Conservation (phyloP, 2,797 vertebrate species). For the Crypturellus tataupa region DNA sequence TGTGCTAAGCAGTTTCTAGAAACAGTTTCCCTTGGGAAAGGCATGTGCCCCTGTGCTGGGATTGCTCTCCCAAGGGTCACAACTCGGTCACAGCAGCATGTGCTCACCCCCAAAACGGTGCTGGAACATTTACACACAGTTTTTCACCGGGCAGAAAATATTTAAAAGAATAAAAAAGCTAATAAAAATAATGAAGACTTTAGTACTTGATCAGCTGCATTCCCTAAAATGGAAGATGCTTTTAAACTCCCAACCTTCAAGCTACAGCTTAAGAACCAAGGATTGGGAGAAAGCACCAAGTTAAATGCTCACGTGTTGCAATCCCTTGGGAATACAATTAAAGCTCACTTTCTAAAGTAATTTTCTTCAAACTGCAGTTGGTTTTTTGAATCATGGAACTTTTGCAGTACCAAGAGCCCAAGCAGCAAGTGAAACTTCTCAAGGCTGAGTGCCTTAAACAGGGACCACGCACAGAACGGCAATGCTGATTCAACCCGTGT, state of each 20-base stretch:
- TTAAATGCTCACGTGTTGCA: background rate
- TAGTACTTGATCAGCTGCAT: background rate
- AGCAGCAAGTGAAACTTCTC: background rate
- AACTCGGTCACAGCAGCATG: background rate
- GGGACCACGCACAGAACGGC: background rate
- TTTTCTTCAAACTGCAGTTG: background rate
- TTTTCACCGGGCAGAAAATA: background rate
- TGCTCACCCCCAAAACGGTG: background rate
- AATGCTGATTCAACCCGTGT: background rate
- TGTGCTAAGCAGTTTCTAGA: background rate
- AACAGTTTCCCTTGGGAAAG: background rate
- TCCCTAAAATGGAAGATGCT: background rate
- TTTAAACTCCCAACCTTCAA: background rate
- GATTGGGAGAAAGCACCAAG: background rate
- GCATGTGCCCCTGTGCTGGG: background rate
- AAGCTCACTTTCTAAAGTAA: background rate
- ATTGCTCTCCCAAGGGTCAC: background rate
- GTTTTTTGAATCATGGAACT: background rate
- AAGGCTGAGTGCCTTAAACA: background rate
- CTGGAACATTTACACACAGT: background rate
- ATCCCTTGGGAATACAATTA: background rate
- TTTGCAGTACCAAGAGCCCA: background rate
- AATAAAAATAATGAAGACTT: background rate
- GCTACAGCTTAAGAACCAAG: background rate
- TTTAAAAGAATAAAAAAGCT: background rate